These are phyloP conservation scores for Cochlearius cochlearius DNA, from an alignment of 2,113 vertebrate genomes.

Conservation along the genomic window DNA sequence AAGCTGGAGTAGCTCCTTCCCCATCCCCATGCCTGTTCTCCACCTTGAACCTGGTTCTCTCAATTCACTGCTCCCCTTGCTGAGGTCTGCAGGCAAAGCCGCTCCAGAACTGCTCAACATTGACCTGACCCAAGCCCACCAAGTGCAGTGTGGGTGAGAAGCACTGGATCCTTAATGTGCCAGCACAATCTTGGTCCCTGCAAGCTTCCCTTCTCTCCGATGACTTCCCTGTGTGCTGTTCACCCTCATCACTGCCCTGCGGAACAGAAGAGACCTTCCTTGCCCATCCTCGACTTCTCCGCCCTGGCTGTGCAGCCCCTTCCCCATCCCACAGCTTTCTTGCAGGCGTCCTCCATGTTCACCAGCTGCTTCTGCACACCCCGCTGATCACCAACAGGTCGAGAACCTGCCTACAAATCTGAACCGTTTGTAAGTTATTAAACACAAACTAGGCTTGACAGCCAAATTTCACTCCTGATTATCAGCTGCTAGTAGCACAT, in stretches of 20 bases:
- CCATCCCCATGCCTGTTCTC: neutral
- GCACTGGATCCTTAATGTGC: neutral
- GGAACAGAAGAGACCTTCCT: neutral
- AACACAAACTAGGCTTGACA: neutral
- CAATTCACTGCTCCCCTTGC: neutral
- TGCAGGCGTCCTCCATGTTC: neutral
- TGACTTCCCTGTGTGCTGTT: neutral
- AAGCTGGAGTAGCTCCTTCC: neutral
- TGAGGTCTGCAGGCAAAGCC: neutral
- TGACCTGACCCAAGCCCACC: neutral
- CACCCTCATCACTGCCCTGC: neutral
- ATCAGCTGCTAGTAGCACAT: neutral
- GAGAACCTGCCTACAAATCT: neutral
- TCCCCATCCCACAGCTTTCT: neutral
- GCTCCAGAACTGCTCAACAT: neutral
- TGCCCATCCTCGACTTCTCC: neutral
- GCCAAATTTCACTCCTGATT: neutral
- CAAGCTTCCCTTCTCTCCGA: neutral
- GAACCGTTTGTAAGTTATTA: neutral
- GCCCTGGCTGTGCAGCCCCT: neutral
- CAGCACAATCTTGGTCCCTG: neutral
- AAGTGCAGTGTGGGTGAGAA: neutral
- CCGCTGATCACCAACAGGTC: neutral
- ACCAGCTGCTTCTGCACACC: neutral
- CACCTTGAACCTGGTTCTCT: neutral